Conservation (phyloP, 1,140 invertebrate genomes). For the Aphidius ervi region DNA sequence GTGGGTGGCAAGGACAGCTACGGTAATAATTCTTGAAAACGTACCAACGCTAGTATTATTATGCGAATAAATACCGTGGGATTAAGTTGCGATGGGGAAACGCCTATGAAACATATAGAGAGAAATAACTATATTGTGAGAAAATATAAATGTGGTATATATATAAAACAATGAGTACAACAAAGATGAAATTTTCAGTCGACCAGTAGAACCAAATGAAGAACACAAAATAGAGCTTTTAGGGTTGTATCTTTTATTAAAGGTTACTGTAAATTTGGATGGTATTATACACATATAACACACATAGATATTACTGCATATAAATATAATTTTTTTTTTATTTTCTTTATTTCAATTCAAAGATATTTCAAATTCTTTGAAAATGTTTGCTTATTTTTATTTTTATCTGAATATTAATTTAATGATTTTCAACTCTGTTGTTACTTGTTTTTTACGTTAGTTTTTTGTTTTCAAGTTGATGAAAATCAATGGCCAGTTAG, state of each 20-base stretch:
- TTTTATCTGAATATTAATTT: no score
- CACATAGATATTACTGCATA: no score
- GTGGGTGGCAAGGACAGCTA: slow-evolving; percentile 50
- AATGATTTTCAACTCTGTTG: background rate
- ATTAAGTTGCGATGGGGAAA: slow-evolving; percentile 43
- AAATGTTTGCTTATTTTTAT: no score
- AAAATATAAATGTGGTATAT: slow-evolving; percentile 3
- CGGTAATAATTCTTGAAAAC: slow-evolving; percentile 50
- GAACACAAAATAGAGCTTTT: slow-evolving; percentile 1
- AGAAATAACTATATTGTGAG: background rate
- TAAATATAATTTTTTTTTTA: no score
- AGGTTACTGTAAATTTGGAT: no score
- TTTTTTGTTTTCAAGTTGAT: background rate
- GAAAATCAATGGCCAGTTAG: slow-evolving; percentile 6
- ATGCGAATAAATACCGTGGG: slow-evolving; percentile 49
- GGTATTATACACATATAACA: no score
- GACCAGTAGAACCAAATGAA: slow-evolving; percentile 20
- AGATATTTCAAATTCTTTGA: no score
- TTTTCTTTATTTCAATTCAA: no score
- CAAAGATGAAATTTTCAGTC: background rate
- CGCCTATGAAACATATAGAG: slow-evolving; percentile 27
- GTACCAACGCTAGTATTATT: slow-evolving; percentile 50
- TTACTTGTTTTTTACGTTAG: no score
- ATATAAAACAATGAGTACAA: background rate
- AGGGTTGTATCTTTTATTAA: no score